Evolutionary conservation across 2,888 invertebrate species (phyloP).

Genomic region (Exocentrus adspersus): DNA sequence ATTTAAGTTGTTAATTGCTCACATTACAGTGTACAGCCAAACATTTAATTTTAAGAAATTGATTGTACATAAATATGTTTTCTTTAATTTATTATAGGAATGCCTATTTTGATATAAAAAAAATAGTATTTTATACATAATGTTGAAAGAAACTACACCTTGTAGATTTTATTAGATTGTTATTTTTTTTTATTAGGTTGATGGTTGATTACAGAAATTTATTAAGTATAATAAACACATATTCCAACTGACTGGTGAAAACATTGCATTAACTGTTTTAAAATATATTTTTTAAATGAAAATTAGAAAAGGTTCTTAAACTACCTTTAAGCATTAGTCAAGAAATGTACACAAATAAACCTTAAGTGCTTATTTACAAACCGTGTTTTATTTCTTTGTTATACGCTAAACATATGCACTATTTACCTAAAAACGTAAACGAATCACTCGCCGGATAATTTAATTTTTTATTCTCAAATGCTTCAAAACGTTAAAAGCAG

Average conservation of each 20-base stretch:
- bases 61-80: constrained; percentile 48
- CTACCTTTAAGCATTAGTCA: neutral
- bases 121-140: constrained; percentile 18
- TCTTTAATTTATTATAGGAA: constrained; percentile 42
- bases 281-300: neutral
- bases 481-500: too few relatives aligned
- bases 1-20: constrained; percentile 45
- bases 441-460: too few relatives aligned
- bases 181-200: constrained; percentile 3
- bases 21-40: constrained; percentile 39
- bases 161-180: constrained; percentile 7
- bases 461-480: too few relatives aligned
- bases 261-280: constrained; percentile 1
- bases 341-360: constrained; percentile 3
- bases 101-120: constrained; percentile 50
- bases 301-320: neutral
- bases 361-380: neutral
- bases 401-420: too few relatives aligned
- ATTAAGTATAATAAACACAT: neutral
- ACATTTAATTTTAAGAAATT: constrained; percentile 43
- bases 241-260: constrained; percentile 1
- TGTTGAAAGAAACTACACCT: neutral
- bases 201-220: neutral
- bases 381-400: neutral
- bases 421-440: too few relatives aligned